Evolutionary conservation across 2,888 invertebrate genomes (phyloP), one percentile per base, ranked within the genome.

Genomic region (Hymenopus coronatus): DNA sequence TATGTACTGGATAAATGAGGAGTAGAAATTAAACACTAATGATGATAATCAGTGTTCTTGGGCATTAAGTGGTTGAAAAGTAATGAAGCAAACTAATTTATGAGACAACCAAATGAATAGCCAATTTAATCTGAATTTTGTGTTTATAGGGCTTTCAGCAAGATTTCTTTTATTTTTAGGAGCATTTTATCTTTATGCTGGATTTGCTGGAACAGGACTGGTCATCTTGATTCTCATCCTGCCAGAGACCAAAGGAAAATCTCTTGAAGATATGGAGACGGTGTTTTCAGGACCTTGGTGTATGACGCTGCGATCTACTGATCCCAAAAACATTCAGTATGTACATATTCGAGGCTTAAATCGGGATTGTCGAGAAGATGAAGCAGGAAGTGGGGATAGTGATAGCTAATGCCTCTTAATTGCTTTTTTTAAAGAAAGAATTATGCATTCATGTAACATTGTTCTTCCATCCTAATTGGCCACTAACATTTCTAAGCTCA

Each of bases 171-270:
- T 15, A 54, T 89, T 85, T 91, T 92, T 91, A 94, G 94, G 94
- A 85, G 93, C 94, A 4, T 95, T 95, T 92, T 94, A 93, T 92
- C 91, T 95, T 89, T 95, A 95, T 92, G 92, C 93, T 30, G 93
- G 93, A 3, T 92, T 94, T n/a, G 93, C 94, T 1, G 89, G 92
- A 3, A 81, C 93, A 1, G 94, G 94, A 0, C 91, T 94, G n/a
- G 46, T 94, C 2, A 93, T 94, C 90, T 92, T 95, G 90, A 92
- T 91, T 85, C 90, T 93, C 28, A 92, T 93, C 40, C 92, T 95
- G 87, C 95, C 95, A 2, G 95, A 95, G 91, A 95, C 95, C 0
- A 94, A 93, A 91, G 94, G 94, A 7, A 92, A 92, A 84, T 92
- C 92, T 46, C 92, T 95, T 85, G 95, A 95, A 91, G 94, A 94